Evolutionary conservation across 2,113 vertebrate species (phyloP).

Genomic region (Rhadina sibilatrix): DNA sequence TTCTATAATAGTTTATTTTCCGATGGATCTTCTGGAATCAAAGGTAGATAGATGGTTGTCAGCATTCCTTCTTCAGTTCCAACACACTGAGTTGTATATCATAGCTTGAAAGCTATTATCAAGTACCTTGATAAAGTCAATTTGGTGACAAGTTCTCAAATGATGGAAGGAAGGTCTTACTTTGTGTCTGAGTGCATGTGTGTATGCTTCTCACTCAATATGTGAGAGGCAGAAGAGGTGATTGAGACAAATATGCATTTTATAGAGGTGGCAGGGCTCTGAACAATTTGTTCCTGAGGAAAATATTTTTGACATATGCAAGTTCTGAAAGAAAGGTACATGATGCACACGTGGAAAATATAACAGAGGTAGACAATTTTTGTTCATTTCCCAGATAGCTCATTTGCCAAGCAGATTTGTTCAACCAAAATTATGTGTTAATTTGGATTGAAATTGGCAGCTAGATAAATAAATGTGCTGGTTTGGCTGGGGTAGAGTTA

Average conservation of each 20-base stretch:
- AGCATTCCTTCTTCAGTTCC: not conserved
- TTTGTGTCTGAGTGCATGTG: not conserved
- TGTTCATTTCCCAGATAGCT: not conserved
- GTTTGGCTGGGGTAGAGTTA: not conserved
- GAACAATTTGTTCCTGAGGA: not conserved
- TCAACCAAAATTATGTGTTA: not conserved
- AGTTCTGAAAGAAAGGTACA: not conserved
- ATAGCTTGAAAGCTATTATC: slow-evolving; percentile 14
- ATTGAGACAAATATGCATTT: not conserved
- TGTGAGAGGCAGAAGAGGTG: not conserved
- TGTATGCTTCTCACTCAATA: not conserved
- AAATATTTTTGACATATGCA: not conserved
- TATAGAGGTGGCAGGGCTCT: not conserved
- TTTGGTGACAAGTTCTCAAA: not conserved
- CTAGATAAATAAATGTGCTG: not conserved
- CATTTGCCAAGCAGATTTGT: not conserved
- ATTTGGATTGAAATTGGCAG: not conserved
- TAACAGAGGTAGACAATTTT: not conserved
- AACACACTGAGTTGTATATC: not conserved
- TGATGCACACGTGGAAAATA: not conserved
- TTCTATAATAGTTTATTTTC: not conserved
- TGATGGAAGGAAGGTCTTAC: not conserved
- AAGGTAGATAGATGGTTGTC: not conserved
- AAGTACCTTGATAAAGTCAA: not conserved
- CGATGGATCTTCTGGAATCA: slow-evolving; percentile 1